These are phyloP conservation scores for Phaenicophaeus curvirostris DNA, from an alignment of 2,797 vertebrate species.

Conservation along the genomic window DNA sequence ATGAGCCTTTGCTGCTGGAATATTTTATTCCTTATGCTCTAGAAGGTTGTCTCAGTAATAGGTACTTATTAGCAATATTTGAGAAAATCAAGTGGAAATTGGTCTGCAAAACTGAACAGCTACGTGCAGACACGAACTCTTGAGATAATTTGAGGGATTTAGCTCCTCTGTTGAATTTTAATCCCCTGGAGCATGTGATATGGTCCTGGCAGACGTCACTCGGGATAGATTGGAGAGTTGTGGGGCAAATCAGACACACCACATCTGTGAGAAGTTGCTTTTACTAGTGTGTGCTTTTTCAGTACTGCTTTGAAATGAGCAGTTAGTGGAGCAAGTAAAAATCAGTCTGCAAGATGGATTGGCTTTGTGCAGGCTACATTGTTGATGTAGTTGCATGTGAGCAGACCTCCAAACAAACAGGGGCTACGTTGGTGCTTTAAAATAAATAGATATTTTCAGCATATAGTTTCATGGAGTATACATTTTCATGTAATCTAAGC, in stretches of 20 bases:
- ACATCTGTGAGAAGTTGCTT: background rate
- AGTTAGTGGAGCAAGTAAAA: background rate
- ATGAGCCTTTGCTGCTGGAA: background rate
- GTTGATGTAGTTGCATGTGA: background rate
- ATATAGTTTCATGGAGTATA: conserved; percentile 56
- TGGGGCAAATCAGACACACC: background rate
- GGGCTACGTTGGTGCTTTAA: background rate
- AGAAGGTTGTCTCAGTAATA: background rate
- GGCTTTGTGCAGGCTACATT: accelerated
- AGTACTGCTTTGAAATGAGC: background rate
- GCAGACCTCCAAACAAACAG: conserved; percentile 18
- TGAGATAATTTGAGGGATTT: background rate
- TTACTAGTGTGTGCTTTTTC: background rate
- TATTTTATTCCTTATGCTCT: background rate
- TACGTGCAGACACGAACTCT: accelerated
- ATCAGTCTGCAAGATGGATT: background rate
- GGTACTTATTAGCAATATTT: background rate
- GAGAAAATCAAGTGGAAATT: background rate
- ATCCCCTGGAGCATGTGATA: background rate
- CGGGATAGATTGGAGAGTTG: background rate
- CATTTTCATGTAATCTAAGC: conserved; percentile 75
- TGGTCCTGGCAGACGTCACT: accelerated
- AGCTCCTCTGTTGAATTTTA: background rate
- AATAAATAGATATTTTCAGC: conserved; percentile 48
- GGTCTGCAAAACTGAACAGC: background rate